Evolutionary conservation across 2,113 vertebrate species (phyloP).

Genomic region (Sminthopsis crassicaudata): DNA sequence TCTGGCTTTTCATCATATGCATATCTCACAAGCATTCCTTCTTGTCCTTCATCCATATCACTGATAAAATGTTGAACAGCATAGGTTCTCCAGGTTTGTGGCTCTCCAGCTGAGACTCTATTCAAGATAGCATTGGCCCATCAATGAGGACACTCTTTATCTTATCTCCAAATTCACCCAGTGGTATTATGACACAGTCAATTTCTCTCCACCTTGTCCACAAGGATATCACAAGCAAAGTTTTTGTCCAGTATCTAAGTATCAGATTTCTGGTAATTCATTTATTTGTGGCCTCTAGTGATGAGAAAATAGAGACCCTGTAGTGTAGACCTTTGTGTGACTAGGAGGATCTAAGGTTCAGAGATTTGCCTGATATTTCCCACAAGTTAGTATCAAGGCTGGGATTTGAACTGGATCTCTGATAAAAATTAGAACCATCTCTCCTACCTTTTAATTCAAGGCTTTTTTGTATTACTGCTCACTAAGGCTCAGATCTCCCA

Average conservation of each 20-base stretch:
- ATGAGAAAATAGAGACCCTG: background rate
- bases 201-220: background rate
- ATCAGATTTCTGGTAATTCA: background rate
- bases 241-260: background rate
- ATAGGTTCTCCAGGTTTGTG: background rate
- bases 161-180: background rate
- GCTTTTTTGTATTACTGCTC: background rate
- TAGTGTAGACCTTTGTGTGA: background rate
- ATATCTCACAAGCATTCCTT: background rate
- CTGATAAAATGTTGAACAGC: background rate
- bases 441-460: background rate
- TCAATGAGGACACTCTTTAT: background rate
- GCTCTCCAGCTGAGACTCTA: background rate
- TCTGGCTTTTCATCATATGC: background rate
- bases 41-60: background rate
- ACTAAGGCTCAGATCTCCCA: background rate
- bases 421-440: background rate
- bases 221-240: background rate
- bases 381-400: background rate
- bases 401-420: background rate
- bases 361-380: background rate
- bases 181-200: background rate
- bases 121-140: background rate
- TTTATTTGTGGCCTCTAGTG: background rate
- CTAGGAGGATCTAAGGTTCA: background rate